A percentile compares a stretch with the other conserved stretches of the same genome.
Evolutionary conservation across 2,797 vertebrate species (phyloP).

Genomic region (Melanotaenia pygmaea): DNA sequence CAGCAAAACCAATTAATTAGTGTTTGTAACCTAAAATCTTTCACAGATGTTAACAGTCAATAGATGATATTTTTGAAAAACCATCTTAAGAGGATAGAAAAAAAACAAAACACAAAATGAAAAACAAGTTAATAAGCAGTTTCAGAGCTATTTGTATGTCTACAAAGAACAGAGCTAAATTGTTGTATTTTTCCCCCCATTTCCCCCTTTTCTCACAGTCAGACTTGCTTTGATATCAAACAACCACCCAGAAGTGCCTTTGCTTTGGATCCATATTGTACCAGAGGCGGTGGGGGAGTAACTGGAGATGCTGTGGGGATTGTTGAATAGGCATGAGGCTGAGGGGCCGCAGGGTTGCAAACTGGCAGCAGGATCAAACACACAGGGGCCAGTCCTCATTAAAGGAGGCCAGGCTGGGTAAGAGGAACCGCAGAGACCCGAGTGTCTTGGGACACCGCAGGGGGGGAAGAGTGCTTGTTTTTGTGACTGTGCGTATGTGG

Average conservation of each 20-base stretch:
- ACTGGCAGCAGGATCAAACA: constrained; percentile 81
- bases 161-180: constrained; percentile 44
- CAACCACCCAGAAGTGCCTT: constrained; percentile 66
- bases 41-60: constrained; percentile 46
- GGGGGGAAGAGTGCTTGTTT: constrained; percentile 56
- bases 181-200: constrained; percentile 13
- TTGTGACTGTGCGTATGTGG: constrained; percentile 36
- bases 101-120: constrained; percentile 32
- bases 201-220: constrained; percentile 40
- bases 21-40: constrained; percentile 35
- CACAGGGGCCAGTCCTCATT: constrained; percentile 77
- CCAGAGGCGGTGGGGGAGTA: constrained; percentile 59
- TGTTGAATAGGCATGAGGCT: constrained; percentile 80
- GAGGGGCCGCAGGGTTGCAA: constrained; percentile 60
- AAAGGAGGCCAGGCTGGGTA: constrained; percentile 71
- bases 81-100: constrained; percentile 43
- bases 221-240: constrained; percentile 72
- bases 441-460: constrained; percentile 64
- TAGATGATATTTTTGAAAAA: constrained; percentile 37
- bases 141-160: constrained; percentile 33
- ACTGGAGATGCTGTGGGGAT: constrained; percentile 58
- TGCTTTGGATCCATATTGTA: constrained; percentile 70
- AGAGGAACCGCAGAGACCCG: constrained; percentile 30
- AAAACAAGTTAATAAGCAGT: constrained; percentile 33
- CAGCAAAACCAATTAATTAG: constrained; percentile 45